Percentiles rank a stretch among this genome's conserved stretches.
Evolutionary conservation across 2,888 invertebrate genomes (phyloP).

Genomic region (Caenorhabditis sinica): DNA sequence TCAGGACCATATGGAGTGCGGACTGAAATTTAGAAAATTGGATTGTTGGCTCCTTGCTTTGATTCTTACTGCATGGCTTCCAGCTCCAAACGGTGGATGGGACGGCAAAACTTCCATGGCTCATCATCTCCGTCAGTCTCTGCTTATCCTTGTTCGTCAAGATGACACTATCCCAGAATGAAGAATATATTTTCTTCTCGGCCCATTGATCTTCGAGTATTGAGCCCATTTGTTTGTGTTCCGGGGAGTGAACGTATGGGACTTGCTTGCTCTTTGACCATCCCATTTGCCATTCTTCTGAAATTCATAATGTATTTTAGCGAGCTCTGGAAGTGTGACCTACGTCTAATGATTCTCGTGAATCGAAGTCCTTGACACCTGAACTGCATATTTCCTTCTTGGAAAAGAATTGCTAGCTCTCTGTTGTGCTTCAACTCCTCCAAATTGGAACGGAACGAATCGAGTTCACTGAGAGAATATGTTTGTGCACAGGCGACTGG

Average conservation of each 20-base stretch:
- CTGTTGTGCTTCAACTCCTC: constrained; percentile 20
- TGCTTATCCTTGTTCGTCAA: constrained; percentile 44
- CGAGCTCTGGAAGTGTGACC: background rate
- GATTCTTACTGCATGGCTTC: constrained; percentile 56
- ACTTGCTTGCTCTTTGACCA: constrained; percentile 61
- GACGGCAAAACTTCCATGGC: constrained; percentile 2
- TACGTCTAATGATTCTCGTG: constrained; percentile 57
- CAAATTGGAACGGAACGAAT: constrained; percentile 26
- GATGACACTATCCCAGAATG: constrained; percentile 68
- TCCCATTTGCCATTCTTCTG: constrained; percentile 64
- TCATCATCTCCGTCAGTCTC: background rate
- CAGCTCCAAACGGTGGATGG: constrained; percentile 52
- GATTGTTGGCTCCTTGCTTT: no score
- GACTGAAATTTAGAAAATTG: constrained; percentile 40
- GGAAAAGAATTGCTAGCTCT: constrained; percentile 43
- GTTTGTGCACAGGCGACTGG: constrained; percentile 29
- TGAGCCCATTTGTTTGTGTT: constrained; percentile 34
- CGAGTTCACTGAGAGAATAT: constrained; percentile 20
- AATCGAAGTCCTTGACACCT: constrained; percentile 55
- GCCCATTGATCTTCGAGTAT: constrained; percentile 56
- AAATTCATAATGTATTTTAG: background rate
- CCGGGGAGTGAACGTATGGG: constrained; percentile 48
- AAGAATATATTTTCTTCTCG: constrained; percentile 26
- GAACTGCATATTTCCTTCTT: constrained; percentile 45
- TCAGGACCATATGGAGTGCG: constrained; percentile 46